Percentiles rank a stretch among this genome's conserved stretches.
phyloP scores from a whole-genome alignment of 2,797 vertebrate species.

The Ptychadena robeensis region DNA sequence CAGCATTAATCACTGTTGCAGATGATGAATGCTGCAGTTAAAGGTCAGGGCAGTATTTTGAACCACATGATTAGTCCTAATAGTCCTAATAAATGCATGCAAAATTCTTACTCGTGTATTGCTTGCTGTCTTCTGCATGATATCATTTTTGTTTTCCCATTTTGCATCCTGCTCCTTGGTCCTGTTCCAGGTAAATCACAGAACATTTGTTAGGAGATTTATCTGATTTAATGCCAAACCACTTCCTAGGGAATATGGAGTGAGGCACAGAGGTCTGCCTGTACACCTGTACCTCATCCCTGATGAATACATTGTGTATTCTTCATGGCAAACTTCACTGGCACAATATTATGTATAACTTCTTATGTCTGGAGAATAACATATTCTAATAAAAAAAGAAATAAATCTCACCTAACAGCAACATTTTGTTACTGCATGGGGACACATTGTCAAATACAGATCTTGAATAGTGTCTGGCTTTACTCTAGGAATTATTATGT shows the following conservation, averaged over 20 bases:
- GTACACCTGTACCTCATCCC: constrained; percentile 56
- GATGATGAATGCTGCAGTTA: constrained; percentile 19
- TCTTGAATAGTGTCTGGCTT: neutral
- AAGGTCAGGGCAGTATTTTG: constrained; percentile 18
- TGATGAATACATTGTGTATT: neutral
- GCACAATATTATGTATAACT: neutral
- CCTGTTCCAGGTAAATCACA: constrained; percentile 48
- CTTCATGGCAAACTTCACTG: neutral
- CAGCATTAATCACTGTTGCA: constrained; percentile 26
- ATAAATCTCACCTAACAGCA: neutral
- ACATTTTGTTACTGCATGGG: neutral
- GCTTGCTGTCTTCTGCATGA: constrained; percentile 12
- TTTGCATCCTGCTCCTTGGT: constrained; percentile 30
- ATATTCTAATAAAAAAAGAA: neutral
- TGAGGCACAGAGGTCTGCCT: constrained; percentile 11
- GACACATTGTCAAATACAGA: neutral
- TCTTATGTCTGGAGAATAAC: neutral
- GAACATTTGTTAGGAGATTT: constrained; percentile 58
- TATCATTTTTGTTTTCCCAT: constrained; percentile 2
- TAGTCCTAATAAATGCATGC: neutral
- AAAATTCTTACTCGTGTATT: neutral
- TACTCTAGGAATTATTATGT: neutral
- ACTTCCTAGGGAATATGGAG: constrained; percentile 38
- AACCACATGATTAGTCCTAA: constrained; percentile 6
- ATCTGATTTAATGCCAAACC: constrained; percentile 40